Evolutionary conservation across 1,140 invertebrate species (phyloP), one percentile per base, ranked within the genome.

Genomic region (Melipona quadrifasciata): DNA sequence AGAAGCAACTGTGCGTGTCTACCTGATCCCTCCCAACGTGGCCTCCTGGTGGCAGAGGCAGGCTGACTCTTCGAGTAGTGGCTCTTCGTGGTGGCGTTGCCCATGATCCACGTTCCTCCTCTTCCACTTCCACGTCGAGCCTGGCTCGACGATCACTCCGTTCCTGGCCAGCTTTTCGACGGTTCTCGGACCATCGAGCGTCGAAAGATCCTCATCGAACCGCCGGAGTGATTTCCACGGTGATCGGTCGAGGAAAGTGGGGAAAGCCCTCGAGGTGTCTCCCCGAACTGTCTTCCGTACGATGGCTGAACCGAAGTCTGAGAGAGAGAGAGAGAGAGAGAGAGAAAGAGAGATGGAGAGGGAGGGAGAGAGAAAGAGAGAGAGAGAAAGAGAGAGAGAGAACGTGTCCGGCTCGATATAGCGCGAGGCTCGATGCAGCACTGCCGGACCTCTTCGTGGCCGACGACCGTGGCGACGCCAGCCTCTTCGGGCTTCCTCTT

Each of bases 1-100:
- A 74, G 80, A 64, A 51, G 34, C 57, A 24, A 61, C 39, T 57
- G 47, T 76, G 80, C 39, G 17, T 67, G 27, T 89, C 77, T 94
- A 94, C 94, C 93, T 93, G 94, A 87, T 87, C 91, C 92, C 79
- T 93, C 93, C 93, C 93, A 94, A 74, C 93, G 93, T 58, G 91
- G 86, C 79, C 91, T 93, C 75, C 89, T 94, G 51, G 88, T 83
- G 75, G 77, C 86, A 74, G 87, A 81, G 82, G 81, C 57, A 24
- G 87, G 51, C 68, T 91, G 65, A 75, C 84, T 87, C 81, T 88
- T 92, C 24, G 87, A 83, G 77, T 91, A 91, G 78, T 89, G 84
- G 24, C 89, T 89, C 86, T 95, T 95, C 71, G 93, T 91, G 84
- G 90, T 89, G 82, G 92, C 79, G 90, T 95, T 95, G 70, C 94